Evolutionary conservation across 2,888 invertebrate species (phyloP).

Genomic region (Diarsia brunnea): DNA sequence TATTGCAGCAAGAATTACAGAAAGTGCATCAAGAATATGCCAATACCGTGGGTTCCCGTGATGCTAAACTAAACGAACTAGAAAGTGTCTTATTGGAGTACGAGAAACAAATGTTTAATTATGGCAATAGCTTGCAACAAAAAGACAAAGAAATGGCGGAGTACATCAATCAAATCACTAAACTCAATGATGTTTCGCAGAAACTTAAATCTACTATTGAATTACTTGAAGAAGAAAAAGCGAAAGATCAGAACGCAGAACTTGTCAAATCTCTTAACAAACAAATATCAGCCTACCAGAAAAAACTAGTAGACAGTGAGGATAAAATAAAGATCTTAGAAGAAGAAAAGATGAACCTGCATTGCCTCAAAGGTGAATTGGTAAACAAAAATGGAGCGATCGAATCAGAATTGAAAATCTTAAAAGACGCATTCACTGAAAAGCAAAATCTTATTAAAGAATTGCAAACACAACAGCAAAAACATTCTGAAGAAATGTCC

Average conservation of each 20-base stretch:
- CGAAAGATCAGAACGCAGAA: slow-evolving; percentile 88
- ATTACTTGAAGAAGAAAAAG: slow-evolving; percentile 87
- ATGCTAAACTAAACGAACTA: slow-evolving; percentile 87
- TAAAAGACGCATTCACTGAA: slow-evolving; percentile 85
- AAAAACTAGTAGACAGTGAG: slow-evolving; percentile 83
- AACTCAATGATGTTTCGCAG: slow-evolving; percentile 88
- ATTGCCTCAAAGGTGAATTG: slow-evolving; percentile 78
- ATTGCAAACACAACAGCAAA: slow-evolving; percentile 86
- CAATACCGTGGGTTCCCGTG: slow-evolving; percentile 80
- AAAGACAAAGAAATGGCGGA: slow-evolving; percentile 88
- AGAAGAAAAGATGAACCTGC: slow-evolving; percentile 84
- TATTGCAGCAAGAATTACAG: slow-evolving; percentile 80
- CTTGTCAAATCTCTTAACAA: slow-evolving; percentile 89
- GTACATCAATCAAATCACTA: slow-evolving; percentile 89
- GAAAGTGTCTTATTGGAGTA: slow-evolving; percentile 87
- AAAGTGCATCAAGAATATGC: slow-evolving; percentile 83
- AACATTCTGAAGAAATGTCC: slow-evolving; percentile 87
- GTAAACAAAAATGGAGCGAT: slow-evolving; percentile 79
- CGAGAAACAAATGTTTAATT: slow-evolving; percentile 87
- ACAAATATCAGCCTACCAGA: slow-evolving; percentile 87
- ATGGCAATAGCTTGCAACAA: slow-evolving; percentile 83
- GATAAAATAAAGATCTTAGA: slow-evolving; percentile 84
- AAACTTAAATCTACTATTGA: slow-evolving; percentile 88
- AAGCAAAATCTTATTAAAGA: slow-evolving; percentile 86
- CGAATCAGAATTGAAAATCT: slow-evolving; percentile 82